phyloP scores from a whole-genome alignment of 2,797 vertebrate species.

The Florisuga fusca region DNA sequence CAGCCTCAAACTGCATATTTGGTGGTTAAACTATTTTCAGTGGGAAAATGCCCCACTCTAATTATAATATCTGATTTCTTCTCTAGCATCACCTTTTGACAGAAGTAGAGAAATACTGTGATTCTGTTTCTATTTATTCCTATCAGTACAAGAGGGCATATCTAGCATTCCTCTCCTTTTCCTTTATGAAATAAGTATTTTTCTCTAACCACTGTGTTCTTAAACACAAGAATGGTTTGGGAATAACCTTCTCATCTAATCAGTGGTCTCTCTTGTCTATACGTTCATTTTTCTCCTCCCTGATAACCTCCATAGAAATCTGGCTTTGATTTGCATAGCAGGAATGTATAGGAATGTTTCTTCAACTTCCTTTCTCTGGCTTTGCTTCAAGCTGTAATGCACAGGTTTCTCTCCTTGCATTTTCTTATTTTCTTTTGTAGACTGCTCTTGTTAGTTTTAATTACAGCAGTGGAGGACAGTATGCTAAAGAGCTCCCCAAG shows the following conservation, averaged over 20 bases:
- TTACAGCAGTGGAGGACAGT: slow-evolving; percentile 69
- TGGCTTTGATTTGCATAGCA: background rate
- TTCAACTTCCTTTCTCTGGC: background rate
- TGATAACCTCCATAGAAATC: background rate
- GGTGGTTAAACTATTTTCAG: background rate
- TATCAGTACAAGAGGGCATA: background rate
- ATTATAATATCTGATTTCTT: slow-evolving; percentile 2
- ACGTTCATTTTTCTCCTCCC: background rate
- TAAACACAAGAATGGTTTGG: background rate
- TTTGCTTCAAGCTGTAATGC: background rate
- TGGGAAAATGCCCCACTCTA: background rate
- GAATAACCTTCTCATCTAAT: background rate
- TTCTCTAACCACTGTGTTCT: background rate
- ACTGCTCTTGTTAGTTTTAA: slow-evolving; percentile 69
- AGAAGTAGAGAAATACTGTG: background rate
- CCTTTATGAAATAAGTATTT: background rate
- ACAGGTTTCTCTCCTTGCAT: slow-evolving; percentile 29
- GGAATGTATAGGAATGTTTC: slow-evolving; percentile 5
- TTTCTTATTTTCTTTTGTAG: slow-evolving; percentile 65
- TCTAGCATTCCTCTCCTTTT: background rate
- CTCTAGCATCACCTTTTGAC: background rate
- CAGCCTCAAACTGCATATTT: slow-evolving; percentile 12
- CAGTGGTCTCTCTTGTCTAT: background rate
- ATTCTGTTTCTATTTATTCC: background rate
- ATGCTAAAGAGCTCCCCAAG: slow-evolving; percentile 68